phyloP scores from a whole-genome alignment of 2,113 vertebrate genomes.

The Antechinus stuartii region DNA sequence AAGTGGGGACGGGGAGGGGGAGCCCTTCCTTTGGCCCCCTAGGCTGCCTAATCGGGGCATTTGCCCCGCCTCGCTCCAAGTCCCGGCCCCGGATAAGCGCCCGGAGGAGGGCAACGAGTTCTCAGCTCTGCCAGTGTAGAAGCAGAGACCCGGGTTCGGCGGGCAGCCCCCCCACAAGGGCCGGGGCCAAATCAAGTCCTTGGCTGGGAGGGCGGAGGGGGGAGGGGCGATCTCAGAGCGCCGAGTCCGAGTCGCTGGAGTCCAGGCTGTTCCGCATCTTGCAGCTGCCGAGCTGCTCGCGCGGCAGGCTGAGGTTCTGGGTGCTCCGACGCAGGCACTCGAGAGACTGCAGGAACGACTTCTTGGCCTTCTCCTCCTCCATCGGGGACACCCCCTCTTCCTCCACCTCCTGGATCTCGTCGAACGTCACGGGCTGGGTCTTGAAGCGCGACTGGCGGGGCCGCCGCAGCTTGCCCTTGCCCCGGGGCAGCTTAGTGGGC shows the following conservation, averaged over 20 bases:
- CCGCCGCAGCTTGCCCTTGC: constrained; percentile 87
- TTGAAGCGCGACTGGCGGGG: constrained; percentile 95
- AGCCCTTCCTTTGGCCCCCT: not conserved
- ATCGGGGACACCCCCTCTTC: constrained; percentile 95
- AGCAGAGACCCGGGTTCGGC: constrained; percentile 35
- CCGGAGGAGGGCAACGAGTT: constrained; percentile 11
- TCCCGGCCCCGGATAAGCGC: not conserved
- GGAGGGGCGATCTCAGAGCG: constrained; percentile 85
- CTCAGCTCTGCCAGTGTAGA: not conserved
- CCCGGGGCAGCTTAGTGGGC: constrained; percentile 85
- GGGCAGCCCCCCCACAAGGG: not conserved
- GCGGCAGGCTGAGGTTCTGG: constrained; percentile 88
- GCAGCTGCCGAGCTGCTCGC: constrained; percentile 85
- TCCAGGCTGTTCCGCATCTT: constrained; percentile 92
- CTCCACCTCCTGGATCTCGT: constrained; percentile 98
- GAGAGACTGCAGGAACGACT: constrained; percentile 96
- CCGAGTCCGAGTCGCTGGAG: constrained; percentile 96
- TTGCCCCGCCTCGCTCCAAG: not conserved
- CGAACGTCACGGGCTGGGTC: constrained; percentile 98
- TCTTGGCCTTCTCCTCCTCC: constrained; percentile 95
- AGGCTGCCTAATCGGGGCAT: not conserved
- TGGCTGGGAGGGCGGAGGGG: not conserved
- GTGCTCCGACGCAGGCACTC: constrained; percentile 96
- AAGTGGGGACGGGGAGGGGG: constrained; percentile 57
- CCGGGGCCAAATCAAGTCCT: not conserved